Evolutionary conservation across 2,113 vertebrate species (phyloP), one percentile per base, ranked within the genome.

Genomic region (Erinaceus europaeus): DNA sequence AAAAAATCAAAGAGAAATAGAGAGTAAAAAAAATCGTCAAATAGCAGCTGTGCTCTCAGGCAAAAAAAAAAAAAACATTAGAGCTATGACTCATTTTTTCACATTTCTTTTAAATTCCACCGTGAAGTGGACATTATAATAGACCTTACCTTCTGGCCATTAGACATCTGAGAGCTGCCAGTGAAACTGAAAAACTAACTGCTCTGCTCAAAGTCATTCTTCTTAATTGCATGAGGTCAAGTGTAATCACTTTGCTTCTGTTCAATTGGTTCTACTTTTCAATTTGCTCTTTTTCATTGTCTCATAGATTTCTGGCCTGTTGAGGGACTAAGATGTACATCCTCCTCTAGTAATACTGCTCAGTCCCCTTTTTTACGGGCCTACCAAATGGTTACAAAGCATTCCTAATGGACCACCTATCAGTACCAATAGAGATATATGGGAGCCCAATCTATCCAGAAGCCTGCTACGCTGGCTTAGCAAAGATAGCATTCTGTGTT

Each of bases 161-260:
- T 91, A 76, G 61, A 62, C 20, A 74, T 68, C 67, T 69, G 68
- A 95, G 69, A 73, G 46, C 53, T 87, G 67, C 44, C 62, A 88
- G 80, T 53, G 59, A 86, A 44, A 57, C 36, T 50, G 75, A 90
- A 93, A 90, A 84, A 72, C 9, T 65, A 48, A 36, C 40, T 83
- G 36, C 42, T 88, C 75, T 84, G 50, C 42, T 88, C 14, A 7
- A 80, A 91, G 64, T 72, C 32, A 84, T 85, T 62, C 44, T 89
- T 93, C 55, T 91, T 90, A 94, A 91, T 68, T 90, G 44, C 59
- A 59, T 59, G 84, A 90, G 57, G 64, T 93, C 75, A 93, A 90
- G 59, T 65, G n/a, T 68, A 81, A 94, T 81, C 23, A 36, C 73
- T 69, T 86, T n/a, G 4, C 42, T 84, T 93, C 52, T 75, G 21